A percentile compares a stretch with the other conserved stretches of the same genome.
phyloP scores from a whole-genome alignment of 2,888 invertebrate species.

The Pseudoips prasinana region DNA sequence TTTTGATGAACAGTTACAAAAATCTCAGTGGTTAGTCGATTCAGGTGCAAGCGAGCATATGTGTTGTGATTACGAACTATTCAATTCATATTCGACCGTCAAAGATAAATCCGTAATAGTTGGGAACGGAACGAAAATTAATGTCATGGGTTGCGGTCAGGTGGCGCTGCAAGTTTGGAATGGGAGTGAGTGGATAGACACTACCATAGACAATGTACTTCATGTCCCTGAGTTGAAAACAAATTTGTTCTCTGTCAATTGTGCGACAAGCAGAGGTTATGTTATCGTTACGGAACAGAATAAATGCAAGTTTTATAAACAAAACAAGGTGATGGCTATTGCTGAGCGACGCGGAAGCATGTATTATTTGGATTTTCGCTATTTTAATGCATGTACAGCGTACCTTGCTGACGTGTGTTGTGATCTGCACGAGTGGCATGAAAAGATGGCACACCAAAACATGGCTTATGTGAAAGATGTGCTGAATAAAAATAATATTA shows the following conservation, averaged over 20 bases:
- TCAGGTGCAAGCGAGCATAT: constrained; percentile 20
- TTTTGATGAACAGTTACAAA: constrained; percentile 1
- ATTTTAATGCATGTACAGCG: constrained; percentile 1
- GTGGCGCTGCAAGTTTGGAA: constrained; percentile 19
- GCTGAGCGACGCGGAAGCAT: constrained; percentile 20
- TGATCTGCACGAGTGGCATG: constrained; percentile 13
- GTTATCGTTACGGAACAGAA: constrained; percentile 20
- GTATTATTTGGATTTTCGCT: constrained; percentile 23
- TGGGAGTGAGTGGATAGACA: constrained; percentile 26
- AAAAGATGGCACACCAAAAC: too few relatives aligned
- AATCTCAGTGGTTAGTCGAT: constrained; percentile 27
- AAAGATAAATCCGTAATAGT: constrained; percentile 18
- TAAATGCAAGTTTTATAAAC: constrained; percentile 18
- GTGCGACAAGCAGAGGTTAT: constrained; percentile 22
- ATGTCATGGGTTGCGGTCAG: constrained; percentile 22
- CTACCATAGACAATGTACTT: constrained; percentile 28
- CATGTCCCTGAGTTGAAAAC: constrained; percentile 24
- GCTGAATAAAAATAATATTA: neutral
- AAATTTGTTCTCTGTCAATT: constrained; percentile 26
- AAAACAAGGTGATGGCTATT: constrained; percentile 19
- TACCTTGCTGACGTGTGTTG: too few relatives aligned
- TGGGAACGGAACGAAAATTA: constrained; percentile 19
- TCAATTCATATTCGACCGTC: constrained; percentile 8
- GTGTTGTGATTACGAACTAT: constrained; percentile 21
- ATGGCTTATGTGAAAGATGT: constrained; percentile 1